A percentile compares a stretch with the other conserved stretches of the same genome.
Evolutionary conservation across 2,888 invertebrate species (phyloP).

Genomic region (Hedya salicella): DNA sequence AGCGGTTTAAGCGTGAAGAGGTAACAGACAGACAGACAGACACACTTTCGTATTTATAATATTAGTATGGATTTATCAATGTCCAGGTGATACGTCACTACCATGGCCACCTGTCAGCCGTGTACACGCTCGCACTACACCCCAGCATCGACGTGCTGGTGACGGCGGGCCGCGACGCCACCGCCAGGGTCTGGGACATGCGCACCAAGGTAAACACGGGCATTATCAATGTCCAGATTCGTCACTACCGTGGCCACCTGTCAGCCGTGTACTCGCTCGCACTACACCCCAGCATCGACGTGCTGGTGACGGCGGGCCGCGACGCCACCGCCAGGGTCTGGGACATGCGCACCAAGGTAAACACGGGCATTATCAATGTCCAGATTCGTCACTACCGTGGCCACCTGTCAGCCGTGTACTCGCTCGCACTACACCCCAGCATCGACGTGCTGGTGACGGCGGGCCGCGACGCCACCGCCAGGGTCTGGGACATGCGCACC

Average conservation of each 20-base stretch:
- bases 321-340: conserved; percentile 98
- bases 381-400: conserved; percentile 90
- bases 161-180: conserved; percentile 97
- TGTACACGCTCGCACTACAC: conserved; percentile 96
- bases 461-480: conserved; percentile 97
- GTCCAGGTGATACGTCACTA: conserved; percentile 89
- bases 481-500: conserved; percentile 99
- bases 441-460: conserved; percentile 97
- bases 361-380: background rate
- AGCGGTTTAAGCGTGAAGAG: no score
- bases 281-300: conserved; percentile 97
- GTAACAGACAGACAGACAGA: no score
- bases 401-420: conserved; percentile 98
- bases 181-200: conserved; percentile 99
- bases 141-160: conserved; percentile 97
- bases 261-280: conserved; percentile 98
- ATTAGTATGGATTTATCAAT: no score
- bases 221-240: conserved; percentile 86
- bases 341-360: conserved; percentile 97
- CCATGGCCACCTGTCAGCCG: conserved; percentile 96
- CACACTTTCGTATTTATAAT: no score
- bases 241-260: conserved; percentile 91
- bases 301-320: conserved; percentile 96
- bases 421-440: conserved; percentile 96
- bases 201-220: conserved; percentile 91